Evolutionary conservation across 2,888 invertebrate genomes (phyloP).

Genomic region (Drosophila tripunctata): DNA sequence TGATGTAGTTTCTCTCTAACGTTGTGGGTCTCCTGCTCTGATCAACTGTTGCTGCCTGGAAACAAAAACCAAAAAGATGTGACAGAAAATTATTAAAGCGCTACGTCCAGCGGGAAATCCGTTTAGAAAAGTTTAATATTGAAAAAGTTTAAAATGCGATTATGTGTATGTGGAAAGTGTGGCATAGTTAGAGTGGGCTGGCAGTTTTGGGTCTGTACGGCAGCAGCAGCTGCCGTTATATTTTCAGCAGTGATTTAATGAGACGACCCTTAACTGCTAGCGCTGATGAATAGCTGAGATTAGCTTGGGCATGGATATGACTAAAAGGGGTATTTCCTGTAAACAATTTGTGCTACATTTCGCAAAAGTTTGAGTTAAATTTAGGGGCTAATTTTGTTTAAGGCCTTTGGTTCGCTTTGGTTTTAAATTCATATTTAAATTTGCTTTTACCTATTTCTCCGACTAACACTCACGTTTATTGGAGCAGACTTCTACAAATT

Average conservation of each 20-base stretch:
- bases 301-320: conserved; percentile 18
- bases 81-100: conserved; percentile 71
- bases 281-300: conserved; percentile 56
- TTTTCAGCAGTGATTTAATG: conserved; percentile 60
- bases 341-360: neutral
- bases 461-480: too few relatives aligned
- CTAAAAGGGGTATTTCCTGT: neutral
- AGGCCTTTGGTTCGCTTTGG: too few relatives aligned
- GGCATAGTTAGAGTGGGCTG: neutral
- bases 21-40: conserved; percentile 17
- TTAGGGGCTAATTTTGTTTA: neutral
- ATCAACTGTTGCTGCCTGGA: conserved; percentile 54
- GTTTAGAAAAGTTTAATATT: conserved; percentile 77
- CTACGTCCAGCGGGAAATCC: conserved; percentile 77
- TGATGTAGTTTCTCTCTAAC: conserved; percentile 52
- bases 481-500: conserved; percentile 16
- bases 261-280: conserved; percentile 37
- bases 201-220: neutral
- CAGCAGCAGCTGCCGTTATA: conserved; percentile 54
- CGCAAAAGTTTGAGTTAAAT: neutral
- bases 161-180: conserved; percentile 53
- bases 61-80: conserved; percentile 50
- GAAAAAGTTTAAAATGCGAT: conserved; percentile 80
- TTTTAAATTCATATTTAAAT: too few relatives aligned
- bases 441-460: too few relatives aligned